Base-by-base conservation (phyloP, 1,140 invertebrate genomes). In the Temnothorax nylanderi region DNA sequence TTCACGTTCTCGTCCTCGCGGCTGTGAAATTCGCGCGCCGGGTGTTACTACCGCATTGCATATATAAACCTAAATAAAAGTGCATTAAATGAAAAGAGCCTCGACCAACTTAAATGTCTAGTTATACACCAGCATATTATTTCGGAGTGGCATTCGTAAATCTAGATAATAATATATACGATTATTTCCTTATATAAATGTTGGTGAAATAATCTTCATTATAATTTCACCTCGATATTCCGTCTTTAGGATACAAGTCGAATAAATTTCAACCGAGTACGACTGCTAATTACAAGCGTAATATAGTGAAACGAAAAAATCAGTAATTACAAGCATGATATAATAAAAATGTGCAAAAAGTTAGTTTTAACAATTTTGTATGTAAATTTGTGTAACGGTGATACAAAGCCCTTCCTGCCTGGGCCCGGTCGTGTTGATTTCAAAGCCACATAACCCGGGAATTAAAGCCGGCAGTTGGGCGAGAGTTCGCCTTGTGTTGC, bases 321-420 rank as follows among this genome's bases (percentile, higher is more conserved):
- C 41, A 5, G 37, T 47, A 75, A 84, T 49, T 80, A 54, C 34
- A 21, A 32, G 47, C 8, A 11, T 49, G 10, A 81, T 71, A 16
- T 44, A n/a, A 65, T 69, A 69, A 84, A 74, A 13, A 26, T 32
- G 26, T 37, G n/a, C 6, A 47, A 56, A 21, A 58, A 82, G 26
- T 58, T 60, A 18, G 37, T 84, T 49, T 84, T 58, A 84, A 84
- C 41, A 60, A 71, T 75, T 84, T 84, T 8, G 41, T 74, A 84
- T 84, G 80, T 60, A 84, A 75, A 84, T 84, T 74, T 84, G 49
- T 32, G 69, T 84, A 67, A 37, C 80, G 44, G 26, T n/a, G 11
- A 34, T 49, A 75, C 51, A 75, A 84, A 84, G 80, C 69, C n/a
- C 26, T 49, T 34, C 18, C 41, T 41, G 37, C 37, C 37, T 34